Conservation (phyloP, 2,888 invertebrate species). For the Xestobium rufovillosum region DNA sequence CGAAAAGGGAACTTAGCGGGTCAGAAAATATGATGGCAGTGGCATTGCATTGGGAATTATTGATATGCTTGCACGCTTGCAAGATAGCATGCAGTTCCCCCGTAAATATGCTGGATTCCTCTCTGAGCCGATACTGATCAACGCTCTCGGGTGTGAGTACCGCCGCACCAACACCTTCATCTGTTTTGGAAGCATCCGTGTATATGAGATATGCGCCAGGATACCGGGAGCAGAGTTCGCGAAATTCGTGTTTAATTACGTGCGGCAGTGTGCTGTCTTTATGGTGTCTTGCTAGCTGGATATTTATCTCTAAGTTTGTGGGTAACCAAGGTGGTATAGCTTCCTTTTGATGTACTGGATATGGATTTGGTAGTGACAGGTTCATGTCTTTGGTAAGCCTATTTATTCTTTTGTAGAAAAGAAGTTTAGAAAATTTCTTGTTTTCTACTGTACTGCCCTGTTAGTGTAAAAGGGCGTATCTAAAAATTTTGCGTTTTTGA, state of each 20-base stretch:
- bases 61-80: neutral
- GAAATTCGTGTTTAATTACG: constrained; percentile 4
- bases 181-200: constrained; percentile 3
- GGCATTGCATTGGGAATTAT: neutral
- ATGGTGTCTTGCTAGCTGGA: neutral
- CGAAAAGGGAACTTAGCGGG: too few species aligned
- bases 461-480: too few species aligned
- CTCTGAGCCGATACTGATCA: neutral
- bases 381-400: too few species aligned
- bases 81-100: constrained; percentile 5
- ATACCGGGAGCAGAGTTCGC: neutral
- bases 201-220: constrained; percentile 1
- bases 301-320: too few species aligned
- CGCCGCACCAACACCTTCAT: constrained; percentile 1
- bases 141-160: neutral
- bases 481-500: too few species aligned
- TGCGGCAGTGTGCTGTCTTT: constrained; percentile 2
- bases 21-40: too few species aligned
- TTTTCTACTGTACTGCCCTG: too few species aligned
- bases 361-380: too few species aligned
- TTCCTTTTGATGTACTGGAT: too few species aligned
- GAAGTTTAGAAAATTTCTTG: too few species aligned
- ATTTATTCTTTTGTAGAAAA: too few species aligned
- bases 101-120: constrained; percentile 6
- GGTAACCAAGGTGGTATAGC: too few species aligned